phyloP scores from a whole-genome alignment of 2,888 invertebrate species.

The Desoria tigrina region DNA sequence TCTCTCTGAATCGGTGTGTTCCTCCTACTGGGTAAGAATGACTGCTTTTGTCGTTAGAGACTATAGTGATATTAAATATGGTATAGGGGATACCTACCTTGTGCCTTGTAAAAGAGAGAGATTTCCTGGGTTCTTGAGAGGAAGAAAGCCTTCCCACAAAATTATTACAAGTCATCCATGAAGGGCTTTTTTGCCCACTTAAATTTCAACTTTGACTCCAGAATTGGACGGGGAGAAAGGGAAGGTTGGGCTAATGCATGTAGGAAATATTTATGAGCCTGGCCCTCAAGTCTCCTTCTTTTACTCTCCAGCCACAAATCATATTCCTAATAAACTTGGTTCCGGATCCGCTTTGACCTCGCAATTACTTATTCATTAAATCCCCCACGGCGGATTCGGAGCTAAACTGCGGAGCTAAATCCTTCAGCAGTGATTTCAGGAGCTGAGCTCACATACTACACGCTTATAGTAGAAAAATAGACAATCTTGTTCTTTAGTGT shows the following conservation, averaged over 20 bases:
- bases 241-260: conserved; percentile 8
- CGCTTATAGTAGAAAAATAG: no score
- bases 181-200: conserved; percentile 19
- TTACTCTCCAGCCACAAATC: conserved; percentile 5
- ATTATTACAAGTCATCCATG: conserved; percentile 23
- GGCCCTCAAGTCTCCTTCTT: background rate
- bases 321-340: conserved; percentile 17
- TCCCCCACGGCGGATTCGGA: background rate
- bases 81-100: no score
- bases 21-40: no score
- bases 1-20: no score
- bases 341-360: conserved; percentile 14
- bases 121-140: no score
- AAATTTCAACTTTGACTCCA: conserved; percentile 10
- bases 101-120: no score
- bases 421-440: no score
- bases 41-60: no score
- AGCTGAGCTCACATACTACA: no score
- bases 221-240: background rate
- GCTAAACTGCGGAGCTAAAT: no score
- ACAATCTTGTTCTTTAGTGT: no score
- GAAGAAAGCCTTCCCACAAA: conserved; percentile 8
- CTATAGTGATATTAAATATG: no score
- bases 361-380: conserved; percentile 24
- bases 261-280: conserved; percentile 18